These are phyloP conservation scores for Holacanthella duospinosa DNA, from an alignment of 2,888 invertebrate species.

Conservation along the genomic window DNA sequence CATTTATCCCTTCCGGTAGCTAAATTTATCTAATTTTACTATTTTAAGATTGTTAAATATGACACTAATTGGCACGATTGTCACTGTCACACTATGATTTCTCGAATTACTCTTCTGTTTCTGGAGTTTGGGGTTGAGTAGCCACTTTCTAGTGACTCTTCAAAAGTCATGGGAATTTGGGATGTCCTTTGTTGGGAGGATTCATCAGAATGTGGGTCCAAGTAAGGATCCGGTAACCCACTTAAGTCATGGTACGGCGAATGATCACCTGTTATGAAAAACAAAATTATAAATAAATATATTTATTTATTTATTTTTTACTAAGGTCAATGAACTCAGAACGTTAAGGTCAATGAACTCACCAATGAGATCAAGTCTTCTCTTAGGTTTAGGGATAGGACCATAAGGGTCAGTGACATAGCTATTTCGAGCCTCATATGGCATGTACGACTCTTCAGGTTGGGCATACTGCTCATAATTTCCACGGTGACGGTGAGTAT, in stretches of 20 bases:
- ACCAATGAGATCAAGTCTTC: slow-evolving; percentile 79
- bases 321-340: too few species aligned
- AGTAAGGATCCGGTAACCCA: slow-evolving; percentile 78
- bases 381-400: slow-evolving; percentile 80
- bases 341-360: slow-evolving; percentile 41
- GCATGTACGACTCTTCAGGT: slow-evolving; percentile 33
- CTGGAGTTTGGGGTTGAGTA: slow-evolving; percentile 90
- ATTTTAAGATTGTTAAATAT: background rate
- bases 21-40: background rate
- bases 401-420: slow-evolving; percentile 61
- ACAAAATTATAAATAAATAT: slow-evolving; percentile 5
- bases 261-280: slow-evolving; percentile 49
- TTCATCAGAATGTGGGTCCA: slow-evolving; percentile 46
- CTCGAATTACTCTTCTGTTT: slow-evolving; percentile 81
- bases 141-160: slow-evolving; percentile 85
- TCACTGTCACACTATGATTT: slow-evolving; percentile 67
- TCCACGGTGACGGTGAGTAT: slow-evolving; percentile 26
- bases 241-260: slow-evolving; percentile 89
- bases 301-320: background rate
- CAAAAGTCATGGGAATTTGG: slow-evolving; percentile 78
- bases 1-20: background rate
- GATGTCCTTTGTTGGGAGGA: slow-evolving; percentile 51
- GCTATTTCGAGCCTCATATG: slow-evolving; percentile 37
- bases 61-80: slow-evolving; percentile 6
- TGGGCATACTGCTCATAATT: slow-evolving; percentile 36